Percentiles rank a stretch among this genome's conserved stretches.
These are phyloP conservation scores for Bradypus variegatus DNA, from an alignment of 2,797 vertebrate species.

Conservation along the genomic window DNA sequence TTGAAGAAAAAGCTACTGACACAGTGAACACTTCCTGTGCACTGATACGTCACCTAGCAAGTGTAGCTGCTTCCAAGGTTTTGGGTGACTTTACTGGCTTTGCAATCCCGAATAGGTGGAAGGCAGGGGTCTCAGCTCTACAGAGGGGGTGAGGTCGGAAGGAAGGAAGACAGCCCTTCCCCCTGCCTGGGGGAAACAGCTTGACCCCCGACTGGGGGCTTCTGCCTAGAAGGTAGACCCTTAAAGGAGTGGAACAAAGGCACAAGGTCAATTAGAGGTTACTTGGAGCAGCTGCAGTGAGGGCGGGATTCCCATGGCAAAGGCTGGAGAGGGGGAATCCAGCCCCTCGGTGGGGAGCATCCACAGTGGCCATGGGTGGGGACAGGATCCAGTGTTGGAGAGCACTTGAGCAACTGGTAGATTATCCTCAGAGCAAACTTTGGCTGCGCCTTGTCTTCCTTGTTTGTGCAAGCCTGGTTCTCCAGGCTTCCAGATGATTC, in stretches of 20 bases:
- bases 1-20: background rate
- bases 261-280: background rate
- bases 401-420: no score
- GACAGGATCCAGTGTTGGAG: no score
- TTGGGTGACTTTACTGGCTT: accelerated
- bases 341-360: background rate
- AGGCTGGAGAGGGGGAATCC: background rate
- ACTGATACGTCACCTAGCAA: accelerated
- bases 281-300: accelerated
- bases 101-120: accelerated
- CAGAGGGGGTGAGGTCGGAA: background rate
- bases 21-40: accelerated
- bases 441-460: no score
- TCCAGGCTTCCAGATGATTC: accelerated
- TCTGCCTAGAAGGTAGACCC: background rate
- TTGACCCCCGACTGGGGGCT: no score
- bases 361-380: accelerated
- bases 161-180: no score
- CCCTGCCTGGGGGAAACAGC: no score
- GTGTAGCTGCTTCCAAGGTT: accelerated
- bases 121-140: no score
- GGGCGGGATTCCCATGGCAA: accelerated
- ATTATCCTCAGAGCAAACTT: accelerated
- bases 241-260: background rate
- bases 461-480: no score